Percentiles rank a stretch among this genome's conserved stretches.
Evolutionary conservation across 2,888 invertebrate genomes (phyloP).

Genomic region (Agrochola lychnidis): DNA sequence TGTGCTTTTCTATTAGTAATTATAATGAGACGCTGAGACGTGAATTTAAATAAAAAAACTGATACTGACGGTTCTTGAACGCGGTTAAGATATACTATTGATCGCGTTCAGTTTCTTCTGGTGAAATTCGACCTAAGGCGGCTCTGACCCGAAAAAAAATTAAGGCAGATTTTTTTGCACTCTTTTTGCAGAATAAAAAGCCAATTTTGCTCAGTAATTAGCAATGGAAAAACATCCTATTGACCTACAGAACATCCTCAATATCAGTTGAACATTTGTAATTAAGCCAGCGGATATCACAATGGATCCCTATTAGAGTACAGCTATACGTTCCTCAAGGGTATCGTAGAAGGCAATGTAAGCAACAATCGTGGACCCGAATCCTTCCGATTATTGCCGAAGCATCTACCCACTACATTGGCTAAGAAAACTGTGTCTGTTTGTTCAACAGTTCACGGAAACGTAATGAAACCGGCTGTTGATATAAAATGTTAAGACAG

Average conservation of each 20-base stretch:
- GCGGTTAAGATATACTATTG: neutral
- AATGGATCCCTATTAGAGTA: conserved; percentile 84
- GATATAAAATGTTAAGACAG: conserved; percentile 42
- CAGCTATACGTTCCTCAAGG: conserved; percentile 79
- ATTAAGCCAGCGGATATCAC: conserved; percentile 77
- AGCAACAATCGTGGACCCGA: conserved; percentile 55
- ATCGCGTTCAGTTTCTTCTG: neutral
- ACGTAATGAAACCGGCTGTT: conserved; percentile 47
- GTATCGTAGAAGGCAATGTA: conserved; percentile 70
- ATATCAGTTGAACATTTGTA: conserved; percentile 68
- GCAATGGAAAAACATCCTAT: conserved; percentile 44
- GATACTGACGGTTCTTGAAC: neutral
- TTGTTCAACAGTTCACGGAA: conserved; percentile 30
- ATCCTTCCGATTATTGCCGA: conserved; percentile 64
- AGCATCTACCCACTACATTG: conserved; percentile 41
- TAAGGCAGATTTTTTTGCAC: neutral
- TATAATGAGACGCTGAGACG: no score
- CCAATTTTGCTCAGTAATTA: conserved; percentile 29
- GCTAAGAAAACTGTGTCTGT: conserved; percentile 53
- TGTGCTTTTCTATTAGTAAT: no score
- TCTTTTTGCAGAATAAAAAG: neutral
- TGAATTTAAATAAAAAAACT: no score
- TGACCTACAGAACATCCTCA: conserved; percentile 60
- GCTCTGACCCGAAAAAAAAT: neutral
- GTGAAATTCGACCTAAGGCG: neutral